A percentile compares a stretch with the other conserved stretches of the same genome.
These are phyloP conservation scores for Musca domestica DNA, from an alignment of 1,140 invertebrate species.

Conservation along the genomic window DNA sequence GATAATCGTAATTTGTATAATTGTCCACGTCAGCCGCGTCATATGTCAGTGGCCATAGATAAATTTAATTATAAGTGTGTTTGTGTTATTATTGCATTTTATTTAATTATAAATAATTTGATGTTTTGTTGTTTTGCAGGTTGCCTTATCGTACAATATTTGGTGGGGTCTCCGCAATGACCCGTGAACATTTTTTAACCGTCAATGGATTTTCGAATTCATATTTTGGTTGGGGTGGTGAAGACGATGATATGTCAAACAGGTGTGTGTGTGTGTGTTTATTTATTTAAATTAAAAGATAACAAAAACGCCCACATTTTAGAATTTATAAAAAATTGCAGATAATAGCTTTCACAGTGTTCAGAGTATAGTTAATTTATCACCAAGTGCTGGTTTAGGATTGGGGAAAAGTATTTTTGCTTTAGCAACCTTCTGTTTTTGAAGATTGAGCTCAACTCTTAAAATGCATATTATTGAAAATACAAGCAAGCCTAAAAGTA, in stretches of 20 bases:
- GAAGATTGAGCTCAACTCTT: too few species aligned
- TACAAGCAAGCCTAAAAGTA: too few species aligned
- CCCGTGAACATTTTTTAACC: constrained; percentile 72
- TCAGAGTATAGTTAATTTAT: too few species aligned
- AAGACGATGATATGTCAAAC: constrained; percentile 91
- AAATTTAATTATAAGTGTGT: constrained; percentile 80
- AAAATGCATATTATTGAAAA: too few species aligned
- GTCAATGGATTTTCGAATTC: constrained; percentile 91
- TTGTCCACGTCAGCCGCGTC: constrained; percentile 85
- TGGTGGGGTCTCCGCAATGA: constrained; percentile 85
- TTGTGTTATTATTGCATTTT: not conserved
- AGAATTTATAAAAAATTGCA: too few species aligned
- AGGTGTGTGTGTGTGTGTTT: constrained; percentile 56
- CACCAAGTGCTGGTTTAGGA: too few species aligned
- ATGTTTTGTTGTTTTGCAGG: constrained; percentile 55
- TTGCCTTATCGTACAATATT: constrained; percentile 86
- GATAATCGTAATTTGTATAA: constrained; percentile 90
- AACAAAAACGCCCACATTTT: too few species aligned
- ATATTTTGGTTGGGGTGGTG: constrained; percentile 91
- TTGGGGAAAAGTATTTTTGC: too few species aligned
- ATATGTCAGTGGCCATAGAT: constrained; percentile 93
- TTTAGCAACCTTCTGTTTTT: too few species aligned
- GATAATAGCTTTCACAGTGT: too few species aligned
- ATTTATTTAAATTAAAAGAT: too few species aligned
- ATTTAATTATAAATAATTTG: constrained; percentile 25